Conservation (phyloP, 2,888 invertebrate genomes). For the Hydriomena furcata region DNA sequence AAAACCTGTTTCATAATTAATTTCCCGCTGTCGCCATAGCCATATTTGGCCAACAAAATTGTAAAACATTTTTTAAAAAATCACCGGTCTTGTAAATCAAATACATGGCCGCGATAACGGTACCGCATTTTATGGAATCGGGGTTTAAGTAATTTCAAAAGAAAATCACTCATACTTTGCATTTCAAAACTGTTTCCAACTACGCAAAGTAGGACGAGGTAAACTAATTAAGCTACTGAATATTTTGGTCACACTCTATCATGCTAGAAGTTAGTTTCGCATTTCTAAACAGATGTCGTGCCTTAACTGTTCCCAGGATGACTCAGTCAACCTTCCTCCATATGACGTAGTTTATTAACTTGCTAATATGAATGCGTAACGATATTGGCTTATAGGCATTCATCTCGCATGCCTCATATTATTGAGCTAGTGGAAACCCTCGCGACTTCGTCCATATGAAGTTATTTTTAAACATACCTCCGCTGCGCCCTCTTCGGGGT, state of each 20-base stretch:
- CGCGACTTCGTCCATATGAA: too few species aligned
- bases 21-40: too few species aligned
- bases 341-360: constrained; percentile 23
- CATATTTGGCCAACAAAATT: too few species aligned
- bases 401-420: constrained; percentile 1
- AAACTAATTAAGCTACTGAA: constrained; percentile 34
- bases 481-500: too few species aligned
- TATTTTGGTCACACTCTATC: constrained; percentile 37
- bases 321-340: constrained; percentile 20
- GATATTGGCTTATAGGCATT: constrained; percentile 7
- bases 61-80: too few species aligned
- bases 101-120: too few species aligned
- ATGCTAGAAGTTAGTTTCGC: constrained; percentile 30
- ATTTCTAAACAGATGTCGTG: constrained; percentile 27
- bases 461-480: too few species aligned
- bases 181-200: constrained; percentile 9
- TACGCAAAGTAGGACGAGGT: constrained; percentile 24
- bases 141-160: too few species aligned
- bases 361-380: constrained; percentile 6
- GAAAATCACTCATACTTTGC: not conserved
- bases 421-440: too few species aligned
- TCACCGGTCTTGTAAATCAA: too few species aligned
- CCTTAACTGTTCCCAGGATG: constrained; percentile 24
- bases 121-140: too few species aligned
- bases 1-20: too few species aligned